These are phyloP conservation scores for Amblyornis subalaris DNA, from an alignment of 2,113 vertebrate genomes.

Conservation along the genomic window DNA sequence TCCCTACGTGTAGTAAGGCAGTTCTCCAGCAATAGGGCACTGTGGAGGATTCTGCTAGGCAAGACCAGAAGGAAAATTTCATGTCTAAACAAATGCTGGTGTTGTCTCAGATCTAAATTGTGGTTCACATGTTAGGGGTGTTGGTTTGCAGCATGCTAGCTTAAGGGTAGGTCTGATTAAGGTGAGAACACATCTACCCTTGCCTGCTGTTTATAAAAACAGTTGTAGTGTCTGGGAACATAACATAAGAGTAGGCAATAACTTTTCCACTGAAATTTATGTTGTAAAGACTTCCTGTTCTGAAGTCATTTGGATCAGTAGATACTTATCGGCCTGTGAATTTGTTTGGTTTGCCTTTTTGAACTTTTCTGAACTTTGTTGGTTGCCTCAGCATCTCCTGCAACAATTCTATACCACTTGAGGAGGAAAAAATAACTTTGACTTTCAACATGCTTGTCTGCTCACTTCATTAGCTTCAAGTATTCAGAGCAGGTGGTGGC, in stretches of 20 bases:
- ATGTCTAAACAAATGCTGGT: not conserved
- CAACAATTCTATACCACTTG: not conserved
- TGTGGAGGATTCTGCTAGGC: not conserved
- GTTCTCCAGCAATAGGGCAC: fast-evolving
- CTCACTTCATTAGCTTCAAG: slow-evolving; percentile 9
- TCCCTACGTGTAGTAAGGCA: not conserved
- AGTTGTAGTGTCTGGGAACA: not conserved
- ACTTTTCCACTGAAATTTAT: not conserved
- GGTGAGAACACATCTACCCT: not conserved
- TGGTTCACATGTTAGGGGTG: not conserved
- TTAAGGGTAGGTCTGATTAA: not conserved
- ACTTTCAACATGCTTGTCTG: not conserved
- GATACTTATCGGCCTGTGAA: not conserved
- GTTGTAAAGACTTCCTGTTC: not conserved
- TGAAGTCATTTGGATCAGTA: not conserved
- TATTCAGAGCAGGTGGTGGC: not conserved
- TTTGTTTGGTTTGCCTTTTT: not conserved
- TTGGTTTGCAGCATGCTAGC: not conserved
- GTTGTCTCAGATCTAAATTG: not conserved
- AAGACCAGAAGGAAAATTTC: not conserved
- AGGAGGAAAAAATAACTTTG: not conserved
- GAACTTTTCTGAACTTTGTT: not conserved
- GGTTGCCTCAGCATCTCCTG: not conserved
- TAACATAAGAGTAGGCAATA: not conserved
- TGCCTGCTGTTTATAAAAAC: not conserved